Evolutionary conservation across 2,113 vertebrate species (phyloP), one percentile per base, ranked within the genome.

Genomic region (Ailurus styani): DNA sequence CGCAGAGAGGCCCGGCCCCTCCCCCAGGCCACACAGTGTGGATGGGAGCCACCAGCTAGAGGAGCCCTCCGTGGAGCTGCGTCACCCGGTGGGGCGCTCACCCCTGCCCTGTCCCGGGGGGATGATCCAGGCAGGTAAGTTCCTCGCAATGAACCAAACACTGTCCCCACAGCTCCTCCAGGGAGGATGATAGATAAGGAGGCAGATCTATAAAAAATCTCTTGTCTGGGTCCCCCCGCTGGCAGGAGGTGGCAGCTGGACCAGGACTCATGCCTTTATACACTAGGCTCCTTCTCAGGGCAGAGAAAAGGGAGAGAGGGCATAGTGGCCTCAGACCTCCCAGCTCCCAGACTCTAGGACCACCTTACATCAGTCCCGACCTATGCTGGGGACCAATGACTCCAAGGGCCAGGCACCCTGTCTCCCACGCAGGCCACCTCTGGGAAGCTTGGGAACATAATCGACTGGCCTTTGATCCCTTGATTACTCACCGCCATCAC

Each of bases 381-480:
- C 95, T 91, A 0, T 37, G 60, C 72, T 37, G 42, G 89, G 87
- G 93, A 82, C 89, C 75, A 6, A 0, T 10, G 31, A 70, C 60
- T 72, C 70, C 52, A 1, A 78, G 42, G 73, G 52, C 95, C 57
- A 21, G 93, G 64, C 62, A 60, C 25, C 25, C 73, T 31, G n/a
- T 77, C 97, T 95, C 97, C 97, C 95, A 97, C 83, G 0, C 95
- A 77, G 94, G 94, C 62, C 96, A 97, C 94, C 96, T 90, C 97
- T 94, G 92, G 84, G 98, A 97, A 96, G 94, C 98, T 90, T 97
- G 96, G 93, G 92, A 96, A 88, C 90, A 47, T 42, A 84, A 70
- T 70, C 79, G 60, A 42, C 54, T 83, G n/a, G 96, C 57, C 97
- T 98, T 98, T 98, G 96, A 98, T 97, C 95, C 95, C 81, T 60